Evolutionary conservation across 1,140 invertebrate species (phyloP), one percentile per base, ranked within the genome.

Genomic region (Marisa cornuarietis): DNA sequence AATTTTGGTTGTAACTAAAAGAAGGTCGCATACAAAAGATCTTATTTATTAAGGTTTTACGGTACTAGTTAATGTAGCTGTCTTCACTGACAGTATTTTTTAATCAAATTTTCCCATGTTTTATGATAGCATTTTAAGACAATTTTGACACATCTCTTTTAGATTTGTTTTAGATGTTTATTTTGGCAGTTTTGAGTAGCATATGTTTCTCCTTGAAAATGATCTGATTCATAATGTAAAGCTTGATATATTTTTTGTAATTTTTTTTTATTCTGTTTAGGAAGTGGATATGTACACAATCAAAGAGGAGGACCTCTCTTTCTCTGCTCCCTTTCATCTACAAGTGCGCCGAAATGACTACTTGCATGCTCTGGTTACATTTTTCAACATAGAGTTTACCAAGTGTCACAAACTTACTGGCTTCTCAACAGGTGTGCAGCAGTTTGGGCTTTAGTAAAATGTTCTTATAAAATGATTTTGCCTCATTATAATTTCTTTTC

Each of bases 351-450:
- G 98, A 69, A 98, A 99, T 90, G 99, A 99, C 91, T 99, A 99
- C 90, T 94, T 99, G 65, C 98, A 99, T 89, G 98, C 98, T 0
- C 92, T 99, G 83, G 98, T 99, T 76, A 98, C 98, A 20, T 99
- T 96, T 92, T 99, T 99, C 91, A 99, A 97, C 87, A 97, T 99
- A 81, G 98, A 99, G 91, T 99, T 99, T 92, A 98, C 97, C 26
- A 98, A 99, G 92, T 99, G 97, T 87, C 99, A 99, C 92, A 99
- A 99, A 92, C 93, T 96, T 49, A 96, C 98, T 81, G 98, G 98
- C n/a, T 99, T 99, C 91, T 99, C 97, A 83, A 99, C 99, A 84
- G 93, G 93, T 93, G 84, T 72, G 79, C 73, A 49, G 22, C 24
- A 42, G 31, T 42, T 42, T 4, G 6, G 31, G 31, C 6, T 42